Evolutionary conservation across 1,140 invertebrate genomes (phyloP).

Genomic region (Drosophila nikananu): DNA sequence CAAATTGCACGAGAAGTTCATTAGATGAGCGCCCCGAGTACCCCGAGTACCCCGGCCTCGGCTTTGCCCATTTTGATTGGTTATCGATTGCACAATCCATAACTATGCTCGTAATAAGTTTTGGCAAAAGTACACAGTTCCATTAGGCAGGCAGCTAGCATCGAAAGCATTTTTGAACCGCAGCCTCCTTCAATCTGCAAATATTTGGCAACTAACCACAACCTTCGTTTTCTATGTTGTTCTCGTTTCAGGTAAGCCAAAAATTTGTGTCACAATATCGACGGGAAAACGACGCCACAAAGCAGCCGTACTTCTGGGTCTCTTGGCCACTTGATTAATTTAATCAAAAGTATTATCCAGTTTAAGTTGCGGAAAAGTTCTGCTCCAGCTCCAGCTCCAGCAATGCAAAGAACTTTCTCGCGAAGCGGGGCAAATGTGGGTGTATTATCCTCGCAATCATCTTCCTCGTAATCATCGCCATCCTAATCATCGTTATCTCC

Average conservation of each 20-base stretch:
- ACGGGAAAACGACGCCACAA: constrained; percentile 5
- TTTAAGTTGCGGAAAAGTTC: constrained; percentile 44
- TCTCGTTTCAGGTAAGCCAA: constrained; percentile 37
- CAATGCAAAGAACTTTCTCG: constrained; percentile 58
- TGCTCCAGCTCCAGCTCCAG: constrained; percentile 28
- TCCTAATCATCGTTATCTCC: constrained; percentile 53
- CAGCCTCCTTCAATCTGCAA: not conserved
- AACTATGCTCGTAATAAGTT: constrained; percentile 3
- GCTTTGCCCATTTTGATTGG: constrained; percentile 9
- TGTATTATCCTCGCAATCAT: not conserved
- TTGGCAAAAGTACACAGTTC: not conserved
- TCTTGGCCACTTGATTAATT: constrained; percentile 56
- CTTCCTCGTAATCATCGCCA: constrained; percentile 17
- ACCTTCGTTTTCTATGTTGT: not conserved
- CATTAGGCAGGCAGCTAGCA: not conserved
- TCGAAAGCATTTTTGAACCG: not conserved
- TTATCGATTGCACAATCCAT: constrained; percentile 30
- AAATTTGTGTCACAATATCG: constrained; percentile 5
- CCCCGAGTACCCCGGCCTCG: not conserved
- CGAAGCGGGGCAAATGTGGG: constrained; percentile 5
- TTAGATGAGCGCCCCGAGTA: constrained; percentile 18
- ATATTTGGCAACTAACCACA: not conserved
- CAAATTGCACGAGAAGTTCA: constrained; percentile 48
- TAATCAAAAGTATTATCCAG: constrained; percentile 63
- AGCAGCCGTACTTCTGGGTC: constrained; percentile 5